Base-by-base conservation (phyloP, 1,140 invertebrate species). In the Eulimnadia texana region DNA sequence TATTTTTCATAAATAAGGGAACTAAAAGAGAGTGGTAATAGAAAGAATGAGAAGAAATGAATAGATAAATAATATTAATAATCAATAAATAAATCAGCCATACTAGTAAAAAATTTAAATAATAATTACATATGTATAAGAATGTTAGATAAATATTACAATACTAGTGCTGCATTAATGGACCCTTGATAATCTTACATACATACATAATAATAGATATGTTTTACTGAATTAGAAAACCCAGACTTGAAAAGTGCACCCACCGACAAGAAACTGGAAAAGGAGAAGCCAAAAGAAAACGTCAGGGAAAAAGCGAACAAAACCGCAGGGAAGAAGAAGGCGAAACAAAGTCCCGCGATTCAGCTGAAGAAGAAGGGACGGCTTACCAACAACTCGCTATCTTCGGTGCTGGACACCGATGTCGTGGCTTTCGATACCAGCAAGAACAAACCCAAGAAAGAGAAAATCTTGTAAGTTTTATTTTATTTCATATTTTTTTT, bases 301-400 rank as follows among this genome's bases (percentile, higher is more conserved):
- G 60, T 49, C 77, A 81, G 22, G 86, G 86, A 24, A 20, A 28
- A 54, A n/a, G 9, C 51, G 25, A 29, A 6, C 27, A 11, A 52
- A 54, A 54, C 29, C 51, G 16, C 52, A 23, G 20, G 11, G 33
- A 52, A 54, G 29, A 28, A 16, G 53, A 62, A 49, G 49, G 19
- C 19, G 49, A 60, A 60, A 49, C 19, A 33, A 42, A 10, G 47
- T 58, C 58, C 16, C 6, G 33, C 33, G 33, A 6, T 42, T 42
- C 33, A 16, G 33, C 16, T 16, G 6, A 6, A 6, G 22, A 57
- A 57, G 33, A 61, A 54, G 33, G 68, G 68, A 11, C 74, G 88
- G 57, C 87, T 90, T 72, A 91, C 88, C 2, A 91, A 91, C 70
- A 91, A 90, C 72, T 90, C 88, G 1, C 74, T 91, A 13, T 84